A percentile compares a stretch with the other conserved stretches of the same genome.
These are phyloP conservation scores for Ambastaia sidthimunki DNA, from an alignment of 2,797 vertebrate genomes.

Conservation along the genomic window DNA sequence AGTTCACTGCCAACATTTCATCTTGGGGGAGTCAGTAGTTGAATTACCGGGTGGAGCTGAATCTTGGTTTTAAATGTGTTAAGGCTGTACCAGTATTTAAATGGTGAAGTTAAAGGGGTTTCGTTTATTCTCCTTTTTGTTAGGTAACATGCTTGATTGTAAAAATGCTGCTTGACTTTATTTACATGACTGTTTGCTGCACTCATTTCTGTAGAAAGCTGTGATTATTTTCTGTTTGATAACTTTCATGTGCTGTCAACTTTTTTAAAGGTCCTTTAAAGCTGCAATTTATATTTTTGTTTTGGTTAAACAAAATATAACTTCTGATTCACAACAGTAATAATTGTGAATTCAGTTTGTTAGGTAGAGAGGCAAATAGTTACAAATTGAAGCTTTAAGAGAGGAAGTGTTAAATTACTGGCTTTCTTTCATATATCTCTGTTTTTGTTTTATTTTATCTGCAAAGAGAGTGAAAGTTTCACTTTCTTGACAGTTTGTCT, in stretches of 20 bases:
- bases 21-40: background rate
- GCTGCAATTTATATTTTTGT: too few species aligned
- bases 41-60: constrained; percentile 4
- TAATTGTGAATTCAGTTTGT: too few species aligned
- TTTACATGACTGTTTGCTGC: background rate
- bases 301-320: too few species aligned
- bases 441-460: background rate
- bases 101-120: background rate
- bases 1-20: background rate
- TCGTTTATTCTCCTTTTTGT: background rate
- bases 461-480: constrained; percentile 22
- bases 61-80: background rate
- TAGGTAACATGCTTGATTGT: background rate
- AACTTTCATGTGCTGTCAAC: background rate
- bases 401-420: background rate
- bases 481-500: constrained; percentile 30
- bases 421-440: background rate
- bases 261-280: background rate
- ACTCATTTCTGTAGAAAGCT: background rate
- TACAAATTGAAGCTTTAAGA: background rate
- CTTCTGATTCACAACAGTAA: too few species aligned
- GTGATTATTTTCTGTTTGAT: background rate
- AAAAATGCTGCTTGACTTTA: background rate
- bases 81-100: background rate
- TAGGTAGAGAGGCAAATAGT: too few species aligned